Conservation (phyloP, 2,888 invertebrate genomes). For the Rosalia funebris region DNA sequence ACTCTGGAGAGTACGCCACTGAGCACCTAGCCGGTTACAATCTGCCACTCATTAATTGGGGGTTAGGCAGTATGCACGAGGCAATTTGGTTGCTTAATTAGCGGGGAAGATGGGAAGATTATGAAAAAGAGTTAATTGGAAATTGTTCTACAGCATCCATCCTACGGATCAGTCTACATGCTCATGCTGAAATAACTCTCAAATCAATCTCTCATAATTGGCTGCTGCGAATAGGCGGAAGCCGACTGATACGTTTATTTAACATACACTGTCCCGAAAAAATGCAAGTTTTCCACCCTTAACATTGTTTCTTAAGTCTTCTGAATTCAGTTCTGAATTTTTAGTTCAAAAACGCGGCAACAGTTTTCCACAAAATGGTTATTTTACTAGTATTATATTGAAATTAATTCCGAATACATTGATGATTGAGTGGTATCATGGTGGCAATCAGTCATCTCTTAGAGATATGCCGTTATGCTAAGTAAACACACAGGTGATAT, state of each 20-base stretch:
- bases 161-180: constrained; percentile 45
- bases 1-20: constrained; percentile 2
- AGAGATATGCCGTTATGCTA: constrained; percentile 13
- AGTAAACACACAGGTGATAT: constrained; percentile 21
- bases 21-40: constrained; percentile 52
- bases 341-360: too few relatives aligned
- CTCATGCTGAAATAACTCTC: constrained; percentile 50
- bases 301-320: too few relatives aligned
- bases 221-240: constrained; percentile 17
- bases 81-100: constrained; percentile 59
- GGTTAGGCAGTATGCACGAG: constrained; percentile 56
- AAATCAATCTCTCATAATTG: constrained; percentile 51
- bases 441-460: neutral
- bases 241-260: neutral
- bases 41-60: constrained; percentile 57
- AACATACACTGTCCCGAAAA: constrained; percentile 3
- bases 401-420: too few relatives aligned
- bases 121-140: constrained; percentile 62
- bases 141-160: constrained; percentile 56
- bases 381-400: too few relatives aligned
- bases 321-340: too few relatives aligned
- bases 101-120: constrained; percentile 58
- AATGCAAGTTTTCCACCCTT: too few relatives aligned
- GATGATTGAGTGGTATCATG: neutral
- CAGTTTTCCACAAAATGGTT: too few relatives aligned